These are phyloP conservation scores for Parasteatoda tepidariorum DNA, from an alignment of 1,140 invertebrate genomes.

Conservation along the genomic window DNA sequence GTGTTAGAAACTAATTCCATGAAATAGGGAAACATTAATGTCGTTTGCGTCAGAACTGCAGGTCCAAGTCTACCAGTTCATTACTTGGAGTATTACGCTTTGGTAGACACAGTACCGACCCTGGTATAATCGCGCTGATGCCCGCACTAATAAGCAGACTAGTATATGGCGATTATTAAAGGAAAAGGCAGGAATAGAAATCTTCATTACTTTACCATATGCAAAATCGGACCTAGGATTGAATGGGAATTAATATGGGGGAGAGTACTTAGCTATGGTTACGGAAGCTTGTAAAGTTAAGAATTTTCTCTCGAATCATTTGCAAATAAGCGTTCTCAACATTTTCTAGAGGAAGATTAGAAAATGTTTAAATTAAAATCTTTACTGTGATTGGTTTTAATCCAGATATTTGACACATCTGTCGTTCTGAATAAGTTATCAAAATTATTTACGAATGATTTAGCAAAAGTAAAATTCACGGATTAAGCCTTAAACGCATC, in stretches of 20 bases:
- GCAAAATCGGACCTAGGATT: not conserved
- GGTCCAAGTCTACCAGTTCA: conserved; percentile 39
- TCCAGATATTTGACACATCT: too few relatives aligned
- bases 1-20: conserved; percentile 53
- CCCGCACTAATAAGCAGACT: conserved; percentile 24
- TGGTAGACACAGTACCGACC: conserved; percentile 26
- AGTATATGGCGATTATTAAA: conserved; percentile 22
- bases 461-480: too few relatives aligned
- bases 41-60: conserved; percentile 43
- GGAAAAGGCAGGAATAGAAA: conserved; percentile 27
- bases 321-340: too few relatives aligned
- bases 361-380: too few relatives aligned
- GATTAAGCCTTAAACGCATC: too few relatives aligned
- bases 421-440: too few relatives aligned
- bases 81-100: conserved; percentile 44
- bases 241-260: not conserved
- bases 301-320: too few relatives aligned
- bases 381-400: too few relatives aligned
- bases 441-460: too few relatives aligned
- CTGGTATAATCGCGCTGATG: conserved; percentile 36
- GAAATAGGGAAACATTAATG: conserved; percentile 50
- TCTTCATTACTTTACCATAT: not conserved
- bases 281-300: not conserved
- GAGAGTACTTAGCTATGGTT: not conserved
- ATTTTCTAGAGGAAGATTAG: too few relatives aligned